phyloP scores from a whole-genome alignment of 2,113 vertebrate genomes.

The Sus scrofa region DNA sequence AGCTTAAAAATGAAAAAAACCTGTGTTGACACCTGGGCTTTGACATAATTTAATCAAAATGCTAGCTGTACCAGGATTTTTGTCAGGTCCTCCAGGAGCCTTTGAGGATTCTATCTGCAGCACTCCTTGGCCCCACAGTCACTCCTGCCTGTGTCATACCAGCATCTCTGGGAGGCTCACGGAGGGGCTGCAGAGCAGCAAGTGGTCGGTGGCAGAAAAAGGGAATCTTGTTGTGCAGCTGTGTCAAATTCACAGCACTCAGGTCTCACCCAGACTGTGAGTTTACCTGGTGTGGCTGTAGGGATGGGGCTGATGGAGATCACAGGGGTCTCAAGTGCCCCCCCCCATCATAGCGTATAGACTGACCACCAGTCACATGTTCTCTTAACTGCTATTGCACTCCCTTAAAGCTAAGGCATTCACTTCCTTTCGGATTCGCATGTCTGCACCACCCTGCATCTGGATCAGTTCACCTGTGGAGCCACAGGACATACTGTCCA shows the following conservation, averaged over 20 bases:
- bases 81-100: background rate
- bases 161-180: accelerated
- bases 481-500: background rate
- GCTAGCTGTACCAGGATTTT: background rate
- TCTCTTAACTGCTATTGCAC: background rate
- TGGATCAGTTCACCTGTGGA: background rate
- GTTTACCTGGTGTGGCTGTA: background rate
- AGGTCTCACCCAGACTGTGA: background rate
- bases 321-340: background rate
- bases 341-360: too few species aligned
- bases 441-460: too few species aligned
- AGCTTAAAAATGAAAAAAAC: background rate
- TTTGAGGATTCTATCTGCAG: too few species aligned
- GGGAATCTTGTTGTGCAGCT: background rate
- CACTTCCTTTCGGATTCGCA: background rate
- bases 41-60: background rate
- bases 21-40: background rate
- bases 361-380: background rate
- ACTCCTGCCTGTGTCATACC: background rate
- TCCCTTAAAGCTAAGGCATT: background rate
- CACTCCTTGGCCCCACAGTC: too few species aligned
- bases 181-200: background rate
- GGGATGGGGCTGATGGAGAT: background rate
- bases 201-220: accelerated
- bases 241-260: background rate